Conservation (phyloP, 2,888 invertebrate genomes). For the Ferdinandea cuprea region DNA sequence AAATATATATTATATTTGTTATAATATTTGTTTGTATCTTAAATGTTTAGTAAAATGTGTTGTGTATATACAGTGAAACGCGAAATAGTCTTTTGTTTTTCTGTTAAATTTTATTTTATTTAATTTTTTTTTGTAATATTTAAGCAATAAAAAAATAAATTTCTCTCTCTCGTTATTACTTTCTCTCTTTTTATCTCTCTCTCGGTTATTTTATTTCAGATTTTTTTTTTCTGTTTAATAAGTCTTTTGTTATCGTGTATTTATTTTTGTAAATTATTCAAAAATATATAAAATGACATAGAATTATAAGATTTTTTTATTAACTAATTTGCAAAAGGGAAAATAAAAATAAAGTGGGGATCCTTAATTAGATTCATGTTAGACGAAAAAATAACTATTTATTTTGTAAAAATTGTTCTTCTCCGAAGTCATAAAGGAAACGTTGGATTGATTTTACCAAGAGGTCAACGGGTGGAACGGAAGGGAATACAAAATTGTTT, state of each 20-base stretch:
- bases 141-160: conserved; percentile 73
- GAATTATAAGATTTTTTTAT: neutral
- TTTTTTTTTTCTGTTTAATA: no score
- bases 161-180: conserved; percentile 34
- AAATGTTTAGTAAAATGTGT: conserved; percentile 48
- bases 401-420: no score
- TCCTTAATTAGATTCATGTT: neutral
- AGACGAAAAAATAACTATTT: no score
- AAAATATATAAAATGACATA: conserved; percentile 5
- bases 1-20: conserved; percentile 17
- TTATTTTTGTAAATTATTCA: conserved; percentile 4
- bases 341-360: neutral
- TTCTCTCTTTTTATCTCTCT: conserved; percentile 14
- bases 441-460: no score
- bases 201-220: conserved; percentile 23
- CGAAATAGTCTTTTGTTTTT: conserved; percentile 28
- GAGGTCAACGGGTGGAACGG: no score
- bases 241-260: conserved; percentile 47
- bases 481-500: no score
- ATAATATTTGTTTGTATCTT: conserved; percentile 36
- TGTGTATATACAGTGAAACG: conserved; percentile 66
- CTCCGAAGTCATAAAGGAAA: no score
- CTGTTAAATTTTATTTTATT: conserved; percentile 27
- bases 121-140: conserved; percentile 41
- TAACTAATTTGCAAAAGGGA: no score